phyloP scores from a whole-genome alignment of 2,888 invertebrate genomes.

The Spodoptera exigua region DNA sequence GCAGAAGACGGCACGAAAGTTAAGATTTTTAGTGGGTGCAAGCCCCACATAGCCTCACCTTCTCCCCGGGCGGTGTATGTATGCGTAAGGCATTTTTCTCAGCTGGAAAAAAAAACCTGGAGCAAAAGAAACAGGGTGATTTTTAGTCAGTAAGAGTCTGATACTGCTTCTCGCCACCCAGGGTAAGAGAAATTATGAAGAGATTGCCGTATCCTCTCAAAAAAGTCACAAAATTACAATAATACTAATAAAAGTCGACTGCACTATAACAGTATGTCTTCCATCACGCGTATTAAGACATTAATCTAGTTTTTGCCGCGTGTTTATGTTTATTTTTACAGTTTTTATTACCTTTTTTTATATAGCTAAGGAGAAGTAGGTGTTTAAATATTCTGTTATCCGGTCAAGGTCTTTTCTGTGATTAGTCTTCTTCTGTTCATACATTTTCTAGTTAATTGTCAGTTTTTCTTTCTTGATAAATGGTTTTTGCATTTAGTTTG shows the following conservation, averaged over 20 bases:
- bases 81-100: too few relatives aligned
- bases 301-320: slow-evolving; percentile 45
- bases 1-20: too few relatives aligned
- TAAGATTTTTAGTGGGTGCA: too few relatives aligned
- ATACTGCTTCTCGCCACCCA: too few relatives aligned
- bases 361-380: slow-evolving; percentile 26
- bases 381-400: slow-evolving; percentile 33
- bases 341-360: slow-evolving; percentile 33
- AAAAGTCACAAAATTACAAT: background rate
- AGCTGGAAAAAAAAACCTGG: too few relatives aligned
- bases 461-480: slow-evolving; percentile 5
- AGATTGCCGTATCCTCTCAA: too few relatives aligned
- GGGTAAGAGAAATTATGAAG: too few relatives aligned
- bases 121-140: too few relatives aligned
- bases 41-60: too few relatives aligned
- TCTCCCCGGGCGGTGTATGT: too few relatives aligned
- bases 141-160: too few relatives aligned
- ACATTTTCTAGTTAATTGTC: background rate
- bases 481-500: background rate
- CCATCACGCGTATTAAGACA: slow-evolving; percentile 46
- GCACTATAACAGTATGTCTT: slow-evolving; percentile 37
- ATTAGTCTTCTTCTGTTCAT: slow-evolving; percentile 9
- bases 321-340: slow-evolving; percentile 30
- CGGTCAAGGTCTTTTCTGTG: slow-evolving; percentile 36
- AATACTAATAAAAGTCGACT: slow-evolving; percentile 34